These are phyloP conservation scores for Gopherus flavomarginatus DNA, from an alignment of 2,113 vertebrate species.

Conservation along the genomic window DNA sequence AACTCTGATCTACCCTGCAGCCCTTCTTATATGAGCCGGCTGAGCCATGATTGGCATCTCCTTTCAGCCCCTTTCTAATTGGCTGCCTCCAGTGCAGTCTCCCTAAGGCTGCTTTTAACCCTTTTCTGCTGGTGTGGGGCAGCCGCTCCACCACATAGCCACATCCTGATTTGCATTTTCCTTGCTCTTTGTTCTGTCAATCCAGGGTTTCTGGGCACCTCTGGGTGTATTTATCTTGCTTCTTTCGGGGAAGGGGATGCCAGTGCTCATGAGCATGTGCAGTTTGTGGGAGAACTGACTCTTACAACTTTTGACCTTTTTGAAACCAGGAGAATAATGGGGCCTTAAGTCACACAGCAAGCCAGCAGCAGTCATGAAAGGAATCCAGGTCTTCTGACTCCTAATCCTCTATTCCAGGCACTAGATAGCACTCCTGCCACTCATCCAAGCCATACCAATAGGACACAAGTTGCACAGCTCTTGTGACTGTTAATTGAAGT, in stretches of 20 bases:
- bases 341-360: neutral
- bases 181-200: neutral
- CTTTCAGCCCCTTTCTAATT: too few species aligned
- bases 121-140: too few species aligned
- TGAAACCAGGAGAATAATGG: neutral
- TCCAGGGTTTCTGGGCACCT: neutral
- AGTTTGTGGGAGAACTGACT: neutral
- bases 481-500: conserved; percentile 56
- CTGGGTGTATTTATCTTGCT: neutral
- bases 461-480: neutral
- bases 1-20: too few species aligned
- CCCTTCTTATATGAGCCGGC: too few species aligned
- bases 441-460: too few species aligned
- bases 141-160: neutral
- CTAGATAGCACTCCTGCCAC: neutral
- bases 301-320: accelerated
- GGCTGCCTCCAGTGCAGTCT: too few species aligned
- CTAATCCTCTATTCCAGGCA: neutral
- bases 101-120: too few species aligned
- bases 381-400: neutral
- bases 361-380: neutral
- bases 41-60: too few species aligned
- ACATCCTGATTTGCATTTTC: neutral
- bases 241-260: neutral
- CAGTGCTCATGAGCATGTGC: neutral